Base-by-base conservation (phyloP, 2,888 invertebrate species). In the Litoditis marina region DNA sequence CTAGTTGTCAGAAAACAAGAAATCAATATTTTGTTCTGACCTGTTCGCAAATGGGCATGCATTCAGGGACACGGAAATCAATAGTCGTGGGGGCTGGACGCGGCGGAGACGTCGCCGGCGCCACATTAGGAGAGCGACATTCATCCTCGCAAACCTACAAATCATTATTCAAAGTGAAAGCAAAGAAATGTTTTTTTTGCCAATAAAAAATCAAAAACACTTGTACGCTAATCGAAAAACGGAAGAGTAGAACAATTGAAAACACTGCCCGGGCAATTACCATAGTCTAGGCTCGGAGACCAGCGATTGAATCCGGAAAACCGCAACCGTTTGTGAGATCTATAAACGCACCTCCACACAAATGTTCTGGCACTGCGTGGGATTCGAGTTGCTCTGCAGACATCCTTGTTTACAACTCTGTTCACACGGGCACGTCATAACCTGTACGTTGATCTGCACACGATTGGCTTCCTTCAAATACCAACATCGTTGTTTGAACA, bases 31-130 rank as follows among this genome's bases (percentile, higher is more conserved):
- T n/a, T n/a, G n/a, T n/a, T n/a, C n/a, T 13, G 16, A 62, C 62
- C 46, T 71, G 71, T 60, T 72, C 70, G 50, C 74, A 74, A 16
- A 72, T 71, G 42, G 74, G 74, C 32, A 69, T 54, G 50, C 74
- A 74, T 55, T 74, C 72, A 2, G 72, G 66, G 13, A 68, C 68
- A 6, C 65, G 66, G 55, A 73, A 73, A 52, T 73, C 66, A 56
- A 71, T 71, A 11, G 61, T 50, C 39, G 68, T 67, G 7, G 61
- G 47, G 1, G 55, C 47, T 11, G 47, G 44, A 27, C 39, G 51
- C n/a, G 28, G 30, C n/a, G 27, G 22, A 13, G 50, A 6, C 28
- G 19, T 19, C 6, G 30, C 27, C 3, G 60, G 30, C 13, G 66
- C 57, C 16, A 51, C 36, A 16, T 63, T 39, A 30, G 55, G 56